Conservation (phyloP, 2,797 vertebrate genomes). For the Xerus rutilus region DNA sequence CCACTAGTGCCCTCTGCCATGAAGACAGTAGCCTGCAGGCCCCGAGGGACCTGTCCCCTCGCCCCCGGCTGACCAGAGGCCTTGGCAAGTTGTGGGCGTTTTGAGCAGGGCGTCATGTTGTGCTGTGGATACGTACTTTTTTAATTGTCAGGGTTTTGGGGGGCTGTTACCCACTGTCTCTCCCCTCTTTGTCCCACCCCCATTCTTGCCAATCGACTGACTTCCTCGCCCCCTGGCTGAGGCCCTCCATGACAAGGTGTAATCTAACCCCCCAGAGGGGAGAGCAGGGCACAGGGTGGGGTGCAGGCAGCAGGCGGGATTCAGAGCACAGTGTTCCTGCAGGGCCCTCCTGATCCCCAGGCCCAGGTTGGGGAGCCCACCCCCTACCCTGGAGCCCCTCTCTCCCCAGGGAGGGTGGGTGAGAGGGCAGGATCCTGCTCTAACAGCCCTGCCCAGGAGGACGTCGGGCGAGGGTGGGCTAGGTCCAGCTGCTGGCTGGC, state of each 20-base stretch:
- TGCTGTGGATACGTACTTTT: rapidly evolving
- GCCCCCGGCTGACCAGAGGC: background rate
- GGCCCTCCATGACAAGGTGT: slow-evolving; percentile 92
- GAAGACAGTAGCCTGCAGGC: background rate
- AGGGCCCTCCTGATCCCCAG: slow-evolving; percentile 78
- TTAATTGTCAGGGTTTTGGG: background rate
- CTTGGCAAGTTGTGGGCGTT: background rate
- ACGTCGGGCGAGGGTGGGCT: background rate
- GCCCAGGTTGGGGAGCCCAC: slow-evolving; percentile 72
- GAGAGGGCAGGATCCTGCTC: background rate
- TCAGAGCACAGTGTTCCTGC: slow-evolving; percentile 91
- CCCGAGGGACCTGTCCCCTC: slow-evolving; percentile 39
- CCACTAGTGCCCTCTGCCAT: slow-evolving; percentile 55
- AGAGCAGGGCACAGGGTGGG: slow-evolving; percentile 87
- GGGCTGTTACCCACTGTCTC: too few species aligned
- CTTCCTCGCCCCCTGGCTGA: background rate
- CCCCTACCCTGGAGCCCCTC: slow-evolving; percentile 33
- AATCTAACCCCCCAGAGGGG: slow-evolving; percentile 93
- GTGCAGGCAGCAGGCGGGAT: slow-evolving; percentile 90
- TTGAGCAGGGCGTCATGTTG: background rate
- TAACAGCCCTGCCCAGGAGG: background rate
- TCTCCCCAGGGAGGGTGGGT: background rate
- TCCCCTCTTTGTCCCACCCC: background rate
- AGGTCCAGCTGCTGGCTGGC: background rate
- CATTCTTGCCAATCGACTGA: background rate